These are phyloP conservation scores for Sebastes elongatus DNA, from an alignment of 2,797 vertebrate genomes.

Conservation along the genomic window DNA sequence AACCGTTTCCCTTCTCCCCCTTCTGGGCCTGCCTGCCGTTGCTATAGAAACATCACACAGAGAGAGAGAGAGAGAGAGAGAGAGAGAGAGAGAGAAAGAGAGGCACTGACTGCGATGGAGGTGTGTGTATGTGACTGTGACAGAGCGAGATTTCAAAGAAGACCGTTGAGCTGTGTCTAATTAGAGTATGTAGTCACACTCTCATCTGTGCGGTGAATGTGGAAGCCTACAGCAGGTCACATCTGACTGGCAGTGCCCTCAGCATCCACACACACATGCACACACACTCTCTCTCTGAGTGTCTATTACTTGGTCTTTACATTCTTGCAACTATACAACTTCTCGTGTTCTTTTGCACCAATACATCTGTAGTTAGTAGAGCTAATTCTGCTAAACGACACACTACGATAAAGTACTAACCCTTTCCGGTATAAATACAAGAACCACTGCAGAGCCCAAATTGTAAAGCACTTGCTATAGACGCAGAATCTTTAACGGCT, in stretches of 20 bases:
- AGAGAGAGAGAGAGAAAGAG: constrained; percentile 4
- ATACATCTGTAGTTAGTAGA: neutral
- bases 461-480: neutral
- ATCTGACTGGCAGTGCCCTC: constrained; percentile 24
- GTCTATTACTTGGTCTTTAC: neutral
- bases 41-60: constrained; percentile 75
- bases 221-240: constrained; percentile 30
- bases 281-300: neutral
- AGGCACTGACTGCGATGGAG: constrained; percentile 22
- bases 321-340: neutral
- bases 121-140: constrained; percentile 44
- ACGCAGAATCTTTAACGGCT: neutral
- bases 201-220: constrained; percentile 36
- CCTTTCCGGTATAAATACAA: neutral
- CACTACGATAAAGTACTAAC: neutral
- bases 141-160: constrained; percentile 62
- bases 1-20: constrained; percentile 34
- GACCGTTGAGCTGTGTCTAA: constrained; percentile 69
- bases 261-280: neutral
- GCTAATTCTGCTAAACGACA: neutral
- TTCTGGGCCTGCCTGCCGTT: constrained; percentile 65
- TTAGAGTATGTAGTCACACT: constrained; percentile 55
- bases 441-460: neutral
- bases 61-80: neutral
- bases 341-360: neutral